Percentiles rank a stretch among this genome's conserved stretches.
Evolutionary conservation across 2,113 vertebrate species (phyloP).

Genomic region (Sylvietta virens): DNA sequence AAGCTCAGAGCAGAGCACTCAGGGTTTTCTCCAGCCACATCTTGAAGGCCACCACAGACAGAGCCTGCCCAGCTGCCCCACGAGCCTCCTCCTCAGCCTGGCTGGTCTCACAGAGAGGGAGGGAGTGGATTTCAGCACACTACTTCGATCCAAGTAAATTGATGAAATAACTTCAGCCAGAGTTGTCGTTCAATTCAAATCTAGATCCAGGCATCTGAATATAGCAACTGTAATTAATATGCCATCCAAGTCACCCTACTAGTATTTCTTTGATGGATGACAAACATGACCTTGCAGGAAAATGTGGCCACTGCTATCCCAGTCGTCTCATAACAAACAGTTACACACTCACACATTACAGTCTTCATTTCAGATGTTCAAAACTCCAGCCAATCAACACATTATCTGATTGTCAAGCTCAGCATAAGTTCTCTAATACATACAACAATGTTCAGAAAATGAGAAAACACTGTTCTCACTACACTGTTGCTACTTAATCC

Average conservation of each 20-base stretch:
- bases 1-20: neutral
- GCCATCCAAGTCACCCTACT: neutral
- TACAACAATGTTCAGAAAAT: neutral
- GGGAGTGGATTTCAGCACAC: neutral
- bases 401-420: neutral
- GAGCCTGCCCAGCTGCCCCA: neutral
- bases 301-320: neutral
- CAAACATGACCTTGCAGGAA: neutral
- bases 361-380: neutral
- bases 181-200: neutral
- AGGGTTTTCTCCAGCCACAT: neutral
- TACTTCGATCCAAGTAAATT: neutral
- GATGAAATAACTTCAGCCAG: neutral
- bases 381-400: neutral
- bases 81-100: neutral
- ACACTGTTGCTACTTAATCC: neutral
- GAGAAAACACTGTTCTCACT: neutral
- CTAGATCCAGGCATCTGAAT: neutral
- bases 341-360: rapidly evolving
- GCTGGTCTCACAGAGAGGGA: rapidly evolving
- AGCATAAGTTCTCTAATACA: neutral
- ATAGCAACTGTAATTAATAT: neutral
- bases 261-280: neutral
- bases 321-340: neutral
- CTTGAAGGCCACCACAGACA: neutral